Base-by-base conservation (phyloP, 2,888 invertebrate genomes). In the Limnephilus marmoratus region DNA sequence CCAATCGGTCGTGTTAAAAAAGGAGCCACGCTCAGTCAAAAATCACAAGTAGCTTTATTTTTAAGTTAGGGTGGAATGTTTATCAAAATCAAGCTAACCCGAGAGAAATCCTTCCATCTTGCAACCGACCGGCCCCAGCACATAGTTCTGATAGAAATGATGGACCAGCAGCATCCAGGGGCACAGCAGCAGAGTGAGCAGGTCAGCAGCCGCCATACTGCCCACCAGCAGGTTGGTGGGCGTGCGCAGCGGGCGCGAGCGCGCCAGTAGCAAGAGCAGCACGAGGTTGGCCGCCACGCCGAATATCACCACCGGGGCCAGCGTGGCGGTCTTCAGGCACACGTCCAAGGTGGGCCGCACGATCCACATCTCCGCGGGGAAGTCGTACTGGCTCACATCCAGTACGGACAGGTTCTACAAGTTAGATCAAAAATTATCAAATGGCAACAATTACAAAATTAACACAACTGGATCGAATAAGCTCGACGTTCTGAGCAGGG, bases 71-170 rank as follows among this genome's bases (percentile, higher is more conserved):
- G 0, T 53, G 24, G 24, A 68, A 68, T 68, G 24, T 4, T 68
- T 24, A 53, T 68, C 24, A 24, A 68, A 68, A 53, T 53, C 9
- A n/a, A n/a, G 24, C 68, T 24, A 95, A 97, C 98, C 97, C 96
- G 98, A 97, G 80, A 98, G 94, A 94, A 98, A 97, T 2, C 98
- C 98, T 95, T 98, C 98, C 94, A 97, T 96, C 94, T 97, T 97
- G 94, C 98, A 98, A 13, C 98, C 98, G 91, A 98, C 96, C 18
- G 96, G 95, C 31, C 97, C 98, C 92, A 98, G 95, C 93, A 97
- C 96, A 95, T 97, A 98, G 94, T 98, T 98, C 95, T 98, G 98
- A 94, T 97, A 98, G 94, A 98, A 97, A 94, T 98, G 97, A 85
- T 97, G 96, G 24, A 97, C 96, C 93, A 98, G 95, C 95, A 98